phyloP scores from a whole-genome alignment of 2,113 vertebrate species.

The Zingel zingel region DNA sequence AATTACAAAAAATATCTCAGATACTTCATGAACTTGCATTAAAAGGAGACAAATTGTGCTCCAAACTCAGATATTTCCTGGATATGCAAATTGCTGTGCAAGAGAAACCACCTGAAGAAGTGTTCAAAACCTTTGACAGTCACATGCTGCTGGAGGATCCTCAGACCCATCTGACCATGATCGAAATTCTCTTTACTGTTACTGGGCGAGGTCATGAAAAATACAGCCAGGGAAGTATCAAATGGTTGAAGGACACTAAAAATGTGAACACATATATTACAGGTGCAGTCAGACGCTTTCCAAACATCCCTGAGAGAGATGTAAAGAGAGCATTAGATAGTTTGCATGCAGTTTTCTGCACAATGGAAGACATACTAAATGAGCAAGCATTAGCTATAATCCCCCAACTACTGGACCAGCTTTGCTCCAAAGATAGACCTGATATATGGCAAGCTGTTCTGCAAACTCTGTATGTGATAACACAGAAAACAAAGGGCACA shows the following conservation, averaged over 20 bases:
- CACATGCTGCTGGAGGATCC: constrained; percentile 68
- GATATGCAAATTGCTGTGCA: rapidly evolving
- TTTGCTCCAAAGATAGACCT: background rate
- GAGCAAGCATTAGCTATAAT: background rate
- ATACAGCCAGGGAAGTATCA: constrained; percentile 47
- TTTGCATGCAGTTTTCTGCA: constrained; percentile 49
- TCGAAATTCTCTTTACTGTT: constrained; percentile 45
- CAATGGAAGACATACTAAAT: constrained; percentile 56
- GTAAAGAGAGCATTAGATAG: background rate
- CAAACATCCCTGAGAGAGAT: constrained; percentile 43
- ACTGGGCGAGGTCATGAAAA: rapidly evolving
- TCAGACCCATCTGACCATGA: background rate
- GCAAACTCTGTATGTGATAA: constrained; percentile 54
- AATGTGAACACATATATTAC: constrained; percentile 48
- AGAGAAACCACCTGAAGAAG: constrained; percentile 9
- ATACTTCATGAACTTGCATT: constrained; percentile 33
- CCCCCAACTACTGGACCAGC: constrained; percentile 36
- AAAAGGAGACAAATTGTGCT: background rate
- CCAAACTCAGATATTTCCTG: background rate
- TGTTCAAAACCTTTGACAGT: constrained; percentile 4
- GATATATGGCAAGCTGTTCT: rapidly evolving
- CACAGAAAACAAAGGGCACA: constrained; percentile 63
- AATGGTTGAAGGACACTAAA: constrained; percentile 60
- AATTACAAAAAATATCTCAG: constrained; percentile 26
- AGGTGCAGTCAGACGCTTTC: constrained; percentile 39